phyloP scores from a whole-genome alignment of 2,797 vertebrate species.

The Hybognathus amarus region DNA sequence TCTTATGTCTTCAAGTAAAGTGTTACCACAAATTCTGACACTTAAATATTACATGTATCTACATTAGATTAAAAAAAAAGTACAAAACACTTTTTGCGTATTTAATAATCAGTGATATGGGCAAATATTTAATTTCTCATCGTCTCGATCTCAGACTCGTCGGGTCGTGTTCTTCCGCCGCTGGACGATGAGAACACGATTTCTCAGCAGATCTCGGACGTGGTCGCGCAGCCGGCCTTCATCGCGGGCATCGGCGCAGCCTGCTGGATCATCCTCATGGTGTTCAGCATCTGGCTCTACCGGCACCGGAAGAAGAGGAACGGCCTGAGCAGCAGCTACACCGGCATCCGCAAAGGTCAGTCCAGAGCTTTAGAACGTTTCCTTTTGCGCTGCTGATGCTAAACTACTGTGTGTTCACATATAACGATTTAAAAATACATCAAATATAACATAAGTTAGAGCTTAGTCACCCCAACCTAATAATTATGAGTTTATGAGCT shows the following conservation, averaged over 20 bases:
- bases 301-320: conserved; percentile 94
- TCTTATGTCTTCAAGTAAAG: too few relatives aligned
- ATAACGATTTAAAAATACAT: conserved; percentile 20
- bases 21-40: too few relatives aligned
- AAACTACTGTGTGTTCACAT: background rate
- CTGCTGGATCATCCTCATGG: conserved; percentile 98
- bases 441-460: background rate
- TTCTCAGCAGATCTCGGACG: conserved; percentile 97
- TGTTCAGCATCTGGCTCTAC: conserved; percentile 98
- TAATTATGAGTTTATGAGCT: conserved; percentile 3
- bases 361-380: background rate
- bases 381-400: background rate
- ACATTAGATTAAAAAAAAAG: background rate
- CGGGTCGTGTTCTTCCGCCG: conserved; percentile 71
- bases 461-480: conserved; percentile 30
- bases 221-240: conserved; percentile 96
- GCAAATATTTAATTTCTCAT: background rate
- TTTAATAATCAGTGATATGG: background rate
- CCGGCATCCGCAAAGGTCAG: conserved; percentile 96
- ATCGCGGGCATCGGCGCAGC: conserved; percentile 98
- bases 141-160: conserved; percentile 67
- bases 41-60: background rate
- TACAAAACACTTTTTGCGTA: background rate
- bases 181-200: conserved; percentile 75
- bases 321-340: conserved; percentile 92